phyloP scores from a whole-genome alignment of 2,113 vertebrate genomes.

The human region DNA sequence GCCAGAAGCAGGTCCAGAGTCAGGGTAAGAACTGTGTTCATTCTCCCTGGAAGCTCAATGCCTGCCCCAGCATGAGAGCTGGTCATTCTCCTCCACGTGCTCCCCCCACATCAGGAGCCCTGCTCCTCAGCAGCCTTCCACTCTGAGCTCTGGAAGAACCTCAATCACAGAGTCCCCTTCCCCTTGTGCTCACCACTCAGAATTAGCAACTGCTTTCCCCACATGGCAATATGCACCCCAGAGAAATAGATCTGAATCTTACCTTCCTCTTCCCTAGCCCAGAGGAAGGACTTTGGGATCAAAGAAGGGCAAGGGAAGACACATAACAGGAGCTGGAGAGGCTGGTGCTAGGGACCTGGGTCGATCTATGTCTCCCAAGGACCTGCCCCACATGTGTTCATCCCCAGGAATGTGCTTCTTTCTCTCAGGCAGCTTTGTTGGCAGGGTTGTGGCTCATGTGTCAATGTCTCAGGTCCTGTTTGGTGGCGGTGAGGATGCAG shows the following conservation, averaged over 20 bases:
- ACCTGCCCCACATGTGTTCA: rapidly evolving
- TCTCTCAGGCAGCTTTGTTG: background rate
- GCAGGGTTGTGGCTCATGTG: rapidly evolving
- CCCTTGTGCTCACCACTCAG: background rate
- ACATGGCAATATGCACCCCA: background rate
- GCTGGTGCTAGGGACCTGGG: no score
- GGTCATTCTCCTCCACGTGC: background rate
- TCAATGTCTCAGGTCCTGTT: background rate
- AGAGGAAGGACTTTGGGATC: background rate
- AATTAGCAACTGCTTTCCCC: background rate
- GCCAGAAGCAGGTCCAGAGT: background rate
- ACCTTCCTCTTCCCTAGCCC: background rate
- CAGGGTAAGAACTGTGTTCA: background rate
- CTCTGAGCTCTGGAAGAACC: background rate
- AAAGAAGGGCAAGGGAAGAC: background rate
- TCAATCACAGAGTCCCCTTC: background rate
- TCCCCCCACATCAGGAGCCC: rapidly evolving
- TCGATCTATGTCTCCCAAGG: background rate
- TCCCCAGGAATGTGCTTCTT: background rate
- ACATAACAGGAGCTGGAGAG: background rate
- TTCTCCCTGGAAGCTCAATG: background rate
- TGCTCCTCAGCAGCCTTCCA: background rate
- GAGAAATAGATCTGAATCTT: background rate
- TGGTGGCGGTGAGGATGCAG: background rate
- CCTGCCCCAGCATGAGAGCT: no score